phyloP scores from a whole-genome alignment of 2,797 vertebrate species.

The Platalea minor region DNA sequence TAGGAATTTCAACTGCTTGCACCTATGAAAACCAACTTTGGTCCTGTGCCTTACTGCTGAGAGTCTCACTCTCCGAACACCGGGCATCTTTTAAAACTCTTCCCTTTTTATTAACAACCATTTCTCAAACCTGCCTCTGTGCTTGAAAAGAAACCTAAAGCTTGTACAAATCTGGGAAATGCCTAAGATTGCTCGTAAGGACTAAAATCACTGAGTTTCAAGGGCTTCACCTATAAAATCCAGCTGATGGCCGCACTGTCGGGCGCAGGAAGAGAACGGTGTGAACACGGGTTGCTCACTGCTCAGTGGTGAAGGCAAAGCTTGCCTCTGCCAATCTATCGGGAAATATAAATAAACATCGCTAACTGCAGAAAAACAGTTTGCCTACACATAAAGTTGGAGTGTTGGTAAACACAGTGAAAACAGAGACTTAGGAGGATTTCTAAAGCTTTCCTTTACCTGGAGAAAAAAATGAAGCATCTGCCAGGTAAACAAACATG shows the following conservation, averaged over 20 bases:
- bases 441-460: not conserved
- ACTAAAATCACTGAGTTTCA: not conserved
- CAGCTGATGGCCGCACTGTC: not conserved
- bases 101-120: not conserved
- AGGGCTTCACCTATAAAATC: not conserved
- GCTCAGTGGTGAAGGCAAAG: not conserved
- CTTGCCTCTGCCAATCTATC: not conserved
- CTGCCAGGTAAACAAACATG: not conserved
- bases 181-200: not conserved
- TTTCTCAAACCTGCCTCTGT: not conserved
- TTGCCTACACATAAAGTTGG: not conserved
- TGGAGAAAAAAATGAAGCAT: not conserved
- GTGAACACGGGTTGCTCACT: not conserved
- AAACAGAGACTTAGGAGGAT: not conserved
- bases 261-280: not conserved
- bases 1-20: not conserved
- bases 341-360: not conserved
- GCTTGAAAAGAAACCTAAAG: not conserved
- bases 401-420: not conserved
- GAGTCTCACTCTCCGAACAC: not conserved
- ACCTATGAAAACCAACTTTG: not conserved
- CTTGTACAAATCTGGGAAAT: not conserved
- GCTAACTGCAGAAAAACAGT: not conserved
- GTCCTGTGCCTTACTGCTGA: not conserved
- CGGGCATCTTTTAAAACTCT: not conserved